Percentiles rank a stretch among this genome's conserved stretches.
Evolutionary conservation across 2,113 vertebrate species (phyloP).

Genomic region (Salvelinus fontinalis): DNA sequence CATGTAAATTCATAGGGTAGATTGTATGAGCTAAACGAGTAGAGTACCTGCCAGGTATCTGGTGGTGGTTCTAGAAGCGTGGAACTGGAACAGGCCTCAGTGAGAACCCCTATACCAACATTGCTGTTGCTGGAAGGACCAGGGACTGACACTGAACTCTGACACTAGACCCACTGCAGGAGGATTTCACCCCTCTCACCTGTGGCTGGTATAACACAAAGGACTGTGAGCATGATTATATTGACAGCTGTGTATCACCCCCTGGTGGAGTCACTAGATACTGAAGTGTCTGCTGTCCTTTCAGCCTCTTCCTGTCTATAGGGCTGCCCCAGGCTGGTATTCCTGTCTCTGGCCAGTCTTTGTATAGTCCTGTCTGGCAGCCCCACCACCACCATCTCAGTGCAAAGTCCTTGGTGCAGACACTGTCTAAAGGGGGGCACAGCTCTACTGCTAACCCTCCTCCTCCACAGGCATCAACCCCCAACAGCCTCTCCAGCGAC

Average conservation of each 20-base stretch:
- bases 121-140: slow-evolving; percentile 16
- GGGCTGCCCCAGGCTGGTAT: neutral
- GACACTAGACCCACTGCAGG: neutral
- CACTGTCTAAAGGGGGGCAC: slow-evolving; percentile 63
- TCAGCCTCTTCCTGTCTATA: slow-evolving; percentile 1
- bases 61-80: slow-evolving; percentile 16
- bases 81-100: neutral
- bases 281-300: neutral
- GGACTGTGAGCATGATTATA: neutral
- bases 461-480: slow-evolving; percentile 23
- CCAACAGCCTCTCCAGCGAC: slow-evolving; percentile 63
- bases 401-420: slow-evolving; percentile 79
- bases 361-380: slow-evolving; percentile 8
- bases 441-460: slow-evolving; percentile 20
- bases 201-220: slow-evolving; percentile 1
- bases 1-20: neutral
- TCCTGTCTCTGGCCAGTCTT: slow-evolving; percentile 11
- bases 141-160: slow-evolving; percentile 22
- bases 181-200: neutral
- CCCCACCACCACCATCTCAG: slow-evolving; percentile 70
- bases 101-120: slow-evolving; percentile 19
- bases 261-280: neutral
- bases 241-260: slow-evolving; percentile 5
- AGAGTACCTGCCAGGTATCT: slow-evolving; percentile 67
- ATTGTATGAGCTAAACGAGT: neutral